phyloP scores from a whole-genome alignment of 2,113 vertebrate genomes.

The Cyanoramphus novaezelandiae region DNA sequence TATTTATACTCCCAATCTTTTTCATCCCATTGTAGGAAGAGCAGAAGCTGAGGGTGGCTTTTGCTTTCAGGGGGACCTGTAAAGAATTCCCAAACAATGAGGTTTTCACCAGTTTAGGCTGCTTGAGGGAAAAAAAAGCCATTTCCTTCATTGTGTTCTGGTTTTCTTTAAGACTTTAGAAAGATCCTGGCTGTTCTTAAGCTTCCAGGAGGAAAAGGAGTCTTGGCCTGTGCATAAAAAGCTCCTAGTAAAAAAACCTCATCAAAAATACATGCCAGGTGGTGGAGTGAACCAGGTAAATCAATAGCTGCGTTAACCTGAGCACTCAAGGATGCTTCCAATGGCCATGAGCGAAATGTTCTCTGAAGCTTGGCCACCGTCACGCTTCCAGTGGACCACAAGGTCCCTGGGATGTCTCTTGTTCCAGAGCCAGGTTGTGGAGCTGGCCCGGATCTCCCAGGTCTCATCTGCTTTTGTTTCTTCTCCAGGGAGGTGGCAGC shows the following conservation, averaged over 20 bases:
- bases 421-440: background rate
- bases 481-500: background rate
- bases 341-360: rapidly evolving
- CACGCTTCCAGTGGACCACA: background rate
- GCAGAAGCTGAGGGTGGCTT: background rate
- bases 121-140: background rate
- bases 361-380: background rate
- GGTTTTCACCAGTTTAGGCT: background rate
- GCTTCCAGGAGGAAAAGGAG: background rate
- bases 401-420: background rate
- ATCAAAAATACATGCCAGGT: background rate
- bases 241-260: background rate
- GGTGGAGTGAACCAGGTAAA: background rate
- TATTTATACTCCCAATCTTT: background rate
- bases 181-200: background rate
- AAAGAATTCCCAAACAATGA: background rate
- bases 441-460: background rate
- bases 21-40: background rate
- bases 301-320: background rate
- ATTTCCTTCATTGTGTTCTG: background rate
- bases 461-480: background rate
- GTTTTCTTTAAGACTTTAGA: background rate
- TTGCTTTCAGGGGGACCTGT: background rate
- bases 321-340: background rate
- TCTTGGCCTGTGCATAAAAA: background rate